Evolutionary conservation across 2,113 vertebrate genomes (phyloP).

Genomic region (Istiophorus platypterus): DNA sequence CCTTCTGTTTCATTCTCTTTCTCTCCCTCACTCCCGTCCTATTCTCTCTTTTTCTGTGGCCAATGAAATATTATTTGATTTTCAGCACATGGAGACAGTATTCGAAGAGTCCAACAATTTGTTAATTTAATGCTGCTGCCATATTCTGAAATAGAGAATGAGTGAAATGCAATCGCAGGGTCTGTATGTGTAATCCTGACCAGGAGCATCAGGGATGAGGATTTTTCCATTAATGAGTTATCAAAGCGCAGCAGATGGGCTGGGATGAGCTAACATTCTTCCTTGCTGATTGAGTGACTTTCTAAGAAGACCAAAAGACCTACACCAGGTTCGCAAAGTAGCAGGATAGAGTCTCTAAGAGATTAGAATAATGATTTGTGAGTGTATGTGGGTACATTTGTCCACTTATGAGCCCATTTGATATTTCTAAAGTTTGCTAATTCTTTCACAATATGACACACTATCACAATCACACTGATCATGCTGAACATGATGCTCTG

Average conservation of each 20-base stretch:
- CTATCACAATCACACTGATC: conserved; percentile 38
- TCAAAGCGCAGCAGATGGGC: conserved; percentile 84
- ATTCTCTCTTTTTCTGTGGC: conserved; percentile 47
- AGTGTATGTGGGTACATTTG: background rate
- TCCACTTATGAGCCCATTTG: conserved; percentile 52
- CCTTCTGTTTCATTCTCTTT: conserved; percentile 68
- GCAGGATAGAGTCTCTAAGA: conserved; percentile 59
- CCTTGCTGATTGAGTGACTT: conserved; percentile 81
- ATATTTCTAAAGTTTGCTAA: conserved; percentile 56
- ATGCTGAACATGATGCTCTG: conserved; percentile 25
- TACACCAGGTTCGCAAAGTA: conserved; percentile 62
- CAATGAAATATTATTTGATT: conserved; percentile 74
- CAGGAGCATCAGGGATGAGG: conserved; percentile 75
- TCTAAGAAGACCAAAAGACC: conserved; percentile 77
- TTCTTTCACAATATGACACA: conserved; percentile 58
- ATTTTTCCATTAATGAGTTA: conserved; percentile 84
- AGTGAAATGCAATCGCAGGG: conserved; percentile 74
- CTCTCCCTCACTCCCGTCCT: conserved; percentile 39
- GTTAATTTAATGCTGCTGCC: conserved; percentile 75
- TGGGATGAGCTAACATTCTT: conserved; percentile 76
- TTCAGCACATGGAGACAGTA: conserved; percentile 64
- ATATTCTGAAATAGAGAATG: conserved; percentile 71
- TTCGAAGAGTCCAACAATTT: conserved; percentile 69
- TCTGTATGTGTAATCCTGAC: conserved; percentile 80
- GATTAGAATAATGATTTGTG: conserved; percentile 52